Evolutionary conservation across 1,140 invertebrate genomes (phyloP).

Genomic region (Papilio glaucus): DNA sequence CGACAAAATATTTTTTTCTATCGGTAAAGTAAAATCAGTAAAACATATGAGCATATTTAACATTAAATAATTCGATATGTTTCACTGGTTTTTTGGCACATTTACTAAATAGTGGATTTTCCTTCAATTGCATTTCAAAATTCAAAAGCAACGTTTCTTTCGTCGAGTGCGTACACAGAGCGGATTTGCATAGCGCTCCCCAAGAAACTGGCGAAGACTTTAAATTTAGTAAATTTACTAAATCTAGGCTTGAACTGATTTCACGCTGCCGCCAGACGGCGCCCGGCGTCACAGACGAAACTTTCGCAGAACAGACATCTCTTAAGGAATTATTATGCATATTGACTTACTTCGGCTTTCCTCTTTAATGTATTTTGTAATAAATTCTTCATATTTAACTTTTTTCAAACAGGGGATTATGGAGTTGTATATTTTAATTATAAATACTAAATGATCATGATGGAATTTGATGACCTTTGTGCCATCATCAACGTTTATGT

Average conservation of each 20-base stretch:
- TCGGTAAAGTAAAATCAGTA: no score
- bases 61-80: no score
- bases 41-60: no score
- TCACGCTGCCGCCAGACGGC: slow-evolving; percentile 60
- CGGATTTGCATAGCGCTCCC: slow-evolving; percentile 69
- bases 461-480: no score
- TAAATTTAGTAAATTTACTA: slow-evolving; percentile 79
- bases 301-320: slow-evolving; percentile 34
- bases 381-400: background rate
- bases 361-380: slow-evolving; percentile 2
- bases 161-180: slow-evolving; percentile 49
- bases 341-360: slow-evolving; percentile 6
- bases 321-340: slow-evolving; percentile 29
- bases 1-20: no score
- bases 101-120: no score
- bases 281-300: slow-evolving; percentile 50
- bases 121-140: background rate
- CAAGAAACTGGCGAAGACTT: slow-evolving; percentile 71
- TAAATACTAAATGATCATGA: no score
- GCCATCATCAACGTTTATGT: no score
- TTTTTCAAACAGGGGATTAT: no score
- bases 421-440: no score
- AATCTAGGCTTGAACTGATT: slow-evolving; percentile 74
- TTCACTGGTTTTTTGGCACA: no score
- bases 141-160: slow-evolving; percentile 36